Percentiles rank a stretch among this genome's conserved stretches.
These are phyloP conservation scores for Cheilosia impressa DNA, from an alignment of 2,888 invertebrate genomes.

Conservation along the genomic window DNA sequence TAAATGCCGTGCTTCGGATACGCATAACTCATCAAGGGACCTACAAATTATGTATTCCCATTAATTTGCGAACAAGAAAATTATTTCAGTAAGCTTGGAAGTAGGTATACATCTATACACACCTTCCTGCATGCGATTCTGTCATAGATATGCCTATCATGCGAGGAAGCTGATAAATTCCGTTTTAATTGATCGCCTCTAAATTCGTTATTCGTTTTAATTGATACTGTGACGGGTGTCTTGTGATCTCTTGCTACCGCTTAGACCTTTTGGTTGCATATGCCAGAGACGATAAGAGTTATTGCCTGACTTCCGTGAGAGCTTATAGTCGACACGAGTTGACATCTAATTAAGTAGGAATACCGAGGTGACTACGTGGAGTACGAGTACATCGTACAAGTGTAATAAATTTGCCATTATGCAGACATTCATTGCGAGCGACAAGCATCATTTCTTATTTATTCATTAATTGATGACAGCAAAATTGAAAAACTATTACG, in stretches of 20 bases:
- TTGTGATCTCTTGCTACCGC: neutral
- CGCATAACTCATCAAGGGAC: too few relatives aligned
- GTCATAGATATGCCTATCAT: neutral
- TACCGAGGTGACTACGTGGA: neutral
- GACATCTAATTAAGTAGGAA: slow-evolving; percentile 2
- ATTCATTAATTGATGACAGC: neutral
- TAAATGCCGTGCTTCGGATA: too few relatives aligned
- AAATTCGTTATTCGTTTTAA: slow-evolving; percentile 50
- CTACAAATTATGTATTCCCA: too few relatives aligned
- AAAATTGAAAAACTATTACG: neutral
- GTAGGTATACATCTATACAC: too few relatives aligned
- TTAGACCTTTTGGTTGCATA: neutral
- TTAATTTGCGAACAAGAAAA: too few relatives aligned
- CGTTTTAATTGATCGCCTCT: slow-evolving; percentile 47
- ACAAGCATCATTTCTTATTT: neutral
- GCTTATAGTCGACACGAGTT: neutral
- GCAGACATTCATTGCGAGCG: neutral
- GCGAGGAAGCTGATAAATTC: slow-evolving; percentile 21
- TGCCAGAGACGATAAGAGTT: neutral
- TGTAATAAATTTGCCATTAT: neutral
- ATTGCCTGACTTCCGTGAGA: neutral
- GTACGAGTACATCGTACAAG: neutral
- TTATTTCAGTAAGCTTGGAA: too few relatives aligned
- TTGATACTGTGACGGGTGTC: slow-evolving; percentile 17
- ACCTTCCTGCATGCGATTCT: neutral